Base-by-base conservation (phyloP, 2,113 vertebrate species). In the Cheirogaleus medius region DNA sequence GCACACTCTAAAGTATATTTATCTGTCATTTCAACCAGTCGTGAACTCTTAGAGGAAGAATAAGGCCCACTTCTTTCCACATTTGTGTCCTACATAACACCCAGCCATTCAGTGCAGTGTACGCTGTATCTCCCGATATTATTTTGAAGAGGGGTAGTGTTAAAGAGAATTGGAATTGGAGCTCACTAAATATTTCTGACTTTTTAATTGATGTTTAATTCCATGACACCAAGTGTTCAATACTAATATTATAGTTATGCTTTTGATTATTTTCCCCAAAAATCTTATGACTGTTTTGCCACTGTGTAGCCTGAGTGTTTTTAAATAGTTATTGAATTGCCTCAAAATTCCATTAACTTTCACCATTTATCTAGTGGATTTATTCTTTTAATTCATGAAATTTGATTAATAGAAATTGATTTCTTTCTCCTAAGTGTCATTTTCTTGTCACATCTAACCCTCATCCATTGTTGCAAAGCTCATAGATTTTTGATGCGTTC, bases 381-480 rank as follows among this genome's bases (percentile, higher is more conserved):
- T 96, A 90, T 93, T 97, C 87, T 87, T 96, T 96, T 94, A 96
- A 91, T 91, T 78, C 87, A 92, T 95, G 85, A 97, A 95, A 97
- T 97, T 91, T 95, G 80, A 95, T 93, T 95, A 98, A 97, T 91
- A 80, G 89, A 84, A 97, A 97, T 95, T 97, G 97, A 97, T 96
- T 97, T 97, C 76, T 95, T 94, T 98, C 95, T 93, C n/a, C 39
- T 83, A 69, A 74, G 87, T 60, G 44, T 93, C 47, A 88, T 91
- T 97, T 94, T 97, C 74, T 93, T 74, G n/a, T 60, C 49, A 92
- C 76, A 82, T 52, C 74, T 92, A 96, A 84, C 64, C 74, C 84
- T 86, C 21, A 58, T 88, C 68, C 29, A 92, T 87, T 93, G 83
- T 90, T 95, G 80, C 44, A 82, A 78, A 91, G 58, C 44, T 93